Conservation (phyloP, 2,113 vertebrate species). For the Rhagologus leucostigma region DNA sequence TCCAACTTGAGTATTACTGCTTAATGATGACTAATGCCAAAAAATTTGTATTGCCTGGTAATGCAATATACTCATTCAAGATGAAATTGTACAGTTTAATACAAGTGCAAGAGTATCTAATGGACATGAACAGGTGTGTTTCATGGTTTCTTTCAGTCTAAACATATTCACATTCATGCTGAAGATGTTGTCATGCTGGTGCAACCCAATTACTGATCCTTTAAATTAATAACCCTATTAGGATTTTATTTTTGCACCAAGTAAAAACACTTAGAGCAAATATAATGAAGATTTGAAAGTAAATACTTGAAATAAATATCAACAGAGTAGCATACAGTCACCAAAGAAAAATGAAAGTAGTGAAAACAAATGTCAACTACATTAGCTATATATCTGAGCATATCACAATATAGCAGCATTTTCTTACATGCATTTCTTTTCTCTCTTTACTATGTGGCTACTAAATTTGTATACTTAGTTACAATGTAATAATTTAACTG, state of each 20-base stretch:
- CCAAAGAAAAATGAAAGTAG: not conserved
- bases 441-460: not conserved
- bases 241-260: not conserved
- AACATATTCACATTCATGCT: not conserved
- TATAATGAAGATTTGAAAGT: not conserved
- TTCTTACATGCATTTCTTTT: not conserved
- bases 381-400: not conserved
- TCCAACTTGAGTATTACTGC: not conserved
- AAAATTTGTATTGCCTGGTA: not conserved
- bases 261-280: not conserved
- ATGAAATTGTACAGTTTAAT: not conserved
- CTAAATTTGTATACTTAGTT: not conserved
- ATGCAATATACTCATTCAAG: not conserved
- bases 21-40: not conserved
- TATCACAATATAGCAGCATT: not conserved
- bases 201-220: not conserved
- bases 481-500: not conserved
- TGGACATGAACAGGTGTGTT: not conserved
- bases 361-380: not conserved
- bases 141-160: not conserved
- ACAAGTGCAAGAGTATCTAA: not conserved
- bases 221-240: not conserved
- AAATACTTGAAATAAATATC: not conserved
- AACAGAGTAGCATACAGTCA: not conserved
- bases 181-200: not conserved